Base-by-base conservation (phyloP, 2,888 invertebrate species). In the Drosophila melanosoma region DNA sequence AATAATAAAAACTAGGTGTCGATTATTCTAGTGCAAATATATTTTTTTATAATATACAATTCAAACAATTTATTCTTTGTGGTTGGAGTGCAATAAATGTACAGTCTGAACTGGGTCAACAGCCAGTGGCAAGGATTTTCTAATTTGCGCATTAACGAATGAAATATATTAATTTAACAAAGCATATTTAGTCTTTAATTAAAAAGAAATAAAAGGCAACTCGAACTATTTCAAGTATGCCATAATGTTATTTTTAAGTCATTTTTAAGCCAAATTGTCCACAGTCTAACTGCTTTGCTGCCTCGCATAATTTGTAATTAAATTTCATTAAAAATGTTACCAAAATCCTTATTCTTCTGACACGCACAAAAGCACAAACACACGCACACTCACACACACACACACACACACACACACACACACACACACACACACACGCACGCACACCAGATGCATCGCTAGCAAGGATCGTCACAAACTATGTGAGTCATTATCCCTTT, bases 401-500 rank as follows among this genome's bases (percentile, higher is more conserved):
- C 1, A 12, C 7, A n/a, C n/a, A n/a, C n/a, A 59, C 74, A 62
- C 60, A 69, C 42, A 74, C 38, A 63, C 51, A 57, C 59, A 52
- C 23, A 56, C 23, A 38, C 54, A 58, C 33, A 35, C 38, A 26
- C 26, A 59, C 49, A 54, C 23, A 48, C 56, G 49, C 36, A 51
- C 40, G 51, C n/a, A 45, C 1, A 12, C 7, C 42, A 58, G 49
- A 42, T 42, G 33, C 58, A 49, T n/a, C 45, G 36, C n/a, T 66
- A 63, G 45, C 56, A 57, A 51, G 74, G 76, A 71, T 69, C 65
- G 68, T 38, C 53, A 68, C 78, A 85, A 89, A 85, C 83, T 85
- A 85, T 86, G 83, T 58, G 74, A 86, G 78, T 89, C 89, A 80
- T 87, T 87, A 90, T 87, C 90, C 89, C 73, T 87, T 89, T 87